Base-by-base conservation (phyloP, 2,113 vertebrate genomes). In the Anguilla rostrata region DNA sequence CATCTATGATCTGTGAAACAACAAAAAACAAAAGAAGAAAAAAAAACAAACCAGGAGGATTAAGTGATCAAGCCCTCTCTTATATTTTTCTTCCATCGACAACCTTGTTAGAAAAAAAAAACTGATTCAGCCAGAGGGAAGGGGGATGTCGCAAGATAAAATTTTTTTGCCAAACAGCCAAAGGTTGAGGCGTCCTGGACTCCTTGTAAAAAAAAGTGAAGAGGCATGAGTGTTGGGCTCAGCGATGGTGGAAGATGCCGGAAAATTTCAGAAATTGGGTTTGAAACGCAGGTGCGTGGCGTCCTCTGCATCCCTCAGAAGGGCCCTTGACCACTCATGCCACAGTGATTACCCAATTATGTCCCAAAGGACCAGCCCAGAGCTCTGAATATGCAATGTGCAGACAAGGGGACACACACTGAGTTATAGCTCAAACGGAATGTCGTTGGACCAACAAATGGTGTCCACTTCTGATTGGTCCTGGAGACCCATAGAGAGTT, bases 41-140 rank as follows among this genome's bases (percentile, higher is more conserved):
- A 90, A 84, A 88, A 78, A 49, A 79, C 84, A 85, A 89, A 90
- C 93, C 92, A 26, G 18, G 5, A 75, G 63, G 63, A 71, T 71
- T 71, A 71, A 79, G 26, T 12, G 15, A n/a, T 79, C 12, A 39
- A 79, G 34, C 34, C 12, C 29, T 79, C n/a, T 75, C 22, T 75
- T n/a, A 75, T 75, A 41, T 80, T 80, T 66, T 80, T 80, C 7
- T 41, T 22, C 40, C 39, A 41, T 41, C 18, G 20, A 39, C 78
- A 11, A 12, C 78, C 78, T n/a, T 34, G 1, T 0, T 79, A 11
- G 12, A 79, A 16, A 16, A 39, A 79, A 39, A 41, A 40, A 20
- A 20, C 20, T 22, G 60, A 26, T 66, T 20, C 60, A 4, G 22
- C 22, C 2, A 66, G 56, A 20, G 18, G 15, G 18, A 60, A 14